Percentiles rank a stretch among this genome's conserved stretches.
Conservation (phyloP, 2,113 vertebrate genomes). For the Chaetorhynchus papuensis region DNA sequence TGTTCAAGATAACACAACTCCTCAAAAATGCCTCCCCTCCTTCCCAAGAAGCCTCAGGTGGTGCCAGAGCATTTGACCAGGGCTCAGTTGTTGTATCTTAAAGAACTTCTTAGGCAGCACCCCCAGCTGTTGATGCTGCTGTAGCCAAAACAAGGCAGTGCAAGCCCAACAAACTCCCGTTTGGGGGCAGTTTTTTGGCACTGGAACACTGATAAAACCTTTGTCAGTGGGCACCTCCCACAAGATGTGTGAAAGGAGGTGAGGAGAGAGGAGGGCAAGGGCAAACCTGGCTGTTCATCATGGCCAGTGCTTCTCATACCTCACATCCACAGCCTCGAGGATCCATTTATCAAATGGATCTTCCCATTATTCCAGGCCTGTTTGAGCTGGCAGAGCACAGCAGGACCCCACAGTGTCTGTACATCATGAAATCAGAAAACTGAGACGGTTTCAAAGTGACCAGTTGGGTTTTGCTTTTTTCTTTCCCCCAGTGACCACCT, state of each 20-base stretch:
- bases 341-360: background rate
- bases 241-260: background rate
- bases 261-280: background rate
- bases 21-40: background rate
- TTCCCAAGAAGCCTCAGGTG: background rate
- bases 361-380: background rate
- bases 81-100: background rate
- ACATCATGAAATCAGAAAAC: background rate
- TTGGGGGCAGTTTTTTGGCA: background rate
- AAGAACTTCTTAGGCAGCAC: background rate
- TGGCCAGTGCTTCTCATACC: background rate
- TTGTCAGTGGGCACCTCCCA: background rate
- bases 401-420: background rate
- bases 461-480: background rate
- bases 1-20: background rate
- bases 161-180: background rate
- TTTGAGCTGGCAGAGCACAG: background rate
- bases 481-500: rapidly evolving
- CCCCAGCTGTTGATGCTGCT: background rate
- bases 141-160: conserved; percentile 15
- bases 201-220: background rate
- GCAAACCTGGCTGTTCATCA: background rate
- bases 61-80: background rate
- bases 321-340: background rate
- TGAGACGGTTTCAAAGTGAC: background rate